Evolutionary conservation across 2,113 vertebrate species (phyloP), one percentile per base, ranked within the genome.

Genomic region (Patagioenas fasciata): DNA sequence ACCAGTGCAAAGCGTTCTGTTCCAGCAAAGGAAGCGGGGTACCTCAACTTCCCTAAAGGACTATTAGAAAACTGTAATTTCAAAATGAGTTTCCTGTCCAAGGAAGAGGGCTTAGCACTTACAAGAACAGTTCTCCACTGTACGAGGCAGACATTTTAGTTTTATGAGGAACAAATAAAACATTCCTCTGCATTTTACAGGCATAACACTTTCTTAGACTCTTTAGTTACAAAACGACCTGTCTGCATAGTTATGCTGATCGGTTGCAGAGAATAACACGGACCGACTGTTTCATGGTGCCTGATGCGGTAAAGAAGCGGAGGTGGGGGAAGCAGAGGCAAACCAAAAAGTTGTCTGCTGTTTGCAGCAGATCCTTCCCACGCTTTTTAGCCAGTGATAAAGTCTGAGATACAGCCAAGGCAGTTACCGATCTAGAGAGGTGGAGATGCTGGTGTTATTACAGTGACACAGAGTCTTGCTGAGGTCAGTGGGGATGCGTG

Each of bases 141-240:
- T 95, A 80, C 58, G 0, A 80, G 86, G 58, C 95, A 96, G 96
- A 93, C 95, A 83, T 96, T 96, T 91, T 62, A 61, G 34, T 96
- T 97, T 96, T 96, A 96, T 85, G 93, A 94, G 95, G 84, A 94
- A 93, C 95, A 97, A 97, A 96, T 96, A 97, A 96, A 97, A 95
- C 89, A 92, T 94, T 96, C 96, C 94, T 93, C n/a, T 92, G 82
- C 57, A 89, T 89, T 97, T 95, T 95, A 80, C 91, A 80, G 95
- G 93, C 96, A 16, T 78, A 93, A 84, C 93, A 80, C 91, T 96
- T 96, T 95, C 95, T 93, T 70, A 96, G 93, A 69, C 90, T 42
- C 83, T 90, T 94, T 84, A 89, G 89, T 97, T 95, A 20, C 79
- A 36, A 31, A 77, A 74, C 48, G 91, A 72, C 67, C 91, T 60